Evolutionary conservation across 2,797 vertebrate species (phyloP).

Genomic region (Esox masquinongy): DNA sequence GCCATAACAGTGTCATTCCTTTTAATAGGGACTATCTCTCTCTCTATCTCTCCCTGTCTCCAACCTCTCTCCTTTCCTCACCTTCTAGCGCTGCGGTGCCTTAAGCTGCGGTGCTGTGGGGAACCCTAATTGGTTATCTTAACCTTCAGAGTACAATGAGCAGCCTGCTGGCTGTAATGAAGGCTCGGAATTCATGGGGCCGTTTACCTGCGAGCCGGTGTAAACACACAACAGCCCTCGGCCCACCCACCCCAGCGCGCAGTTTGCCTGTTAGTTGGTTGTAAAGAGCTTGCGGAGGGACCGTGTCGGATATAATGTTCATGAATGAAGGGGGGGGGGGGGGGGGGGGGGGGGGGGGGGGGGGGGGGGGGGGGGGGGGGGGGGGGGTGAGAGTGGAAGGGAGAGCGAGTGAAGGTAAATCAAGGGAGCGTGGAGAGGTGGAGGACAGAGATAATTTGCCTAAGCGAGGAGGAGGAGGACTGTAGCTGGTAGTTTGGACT

Average conservation of each 20-base stretch:
- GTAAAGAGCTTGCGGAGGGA: constrained; percentile 48
- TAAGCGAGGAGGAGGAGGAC: too few relatives aligned
- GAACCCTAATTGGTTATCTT: constrained; percentile 79
- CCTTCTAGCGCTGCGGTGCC: constrained; percentile 50
- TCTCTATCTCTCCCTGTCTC: constrained; percentile 37
- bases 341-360: too few relatives aligned
- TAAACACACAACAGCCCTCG: constrained; percentile 41
- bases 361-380: too few relatives aligned
- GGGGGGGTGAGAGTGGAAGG: too few relatives aligned
- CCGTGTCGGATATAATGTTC: constrained; percentile 30
- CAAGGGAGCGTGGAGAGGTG: too few relatives aligned
- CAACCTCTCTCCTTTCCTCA: not conserved
- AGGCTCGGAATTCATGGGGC: constrained; percentile 71
- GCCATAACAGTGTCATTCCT: constrained; percentile 75
- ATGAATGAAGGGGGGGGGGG: too few relatives aligned
- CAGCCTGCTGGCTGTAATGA: constrained; percentile 66
- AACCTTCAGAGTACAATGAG: constrained; percentile 80
- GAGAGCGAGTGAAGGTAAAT: too few relatives aligned
- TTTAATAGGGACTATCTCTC: constrained; percentile 74
- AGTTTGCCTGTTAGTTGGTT: constrained; percentile 60
- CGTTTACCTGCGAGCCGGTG: constrained; percentile 57
- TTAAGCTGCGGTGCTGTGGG: constrained; percentile 53
- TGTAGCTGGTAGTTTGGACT: too few relatives aligned
- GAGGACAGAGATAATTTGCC: too few relatives aligned
- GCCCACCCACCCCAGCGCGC: constrained; percentile 58